Evolutionary conservation across 2,888 invertebrate genomes (phyloP), one percentile per base, ranked within the genome.

Genomic region (Drosophila mimica): DNA sequence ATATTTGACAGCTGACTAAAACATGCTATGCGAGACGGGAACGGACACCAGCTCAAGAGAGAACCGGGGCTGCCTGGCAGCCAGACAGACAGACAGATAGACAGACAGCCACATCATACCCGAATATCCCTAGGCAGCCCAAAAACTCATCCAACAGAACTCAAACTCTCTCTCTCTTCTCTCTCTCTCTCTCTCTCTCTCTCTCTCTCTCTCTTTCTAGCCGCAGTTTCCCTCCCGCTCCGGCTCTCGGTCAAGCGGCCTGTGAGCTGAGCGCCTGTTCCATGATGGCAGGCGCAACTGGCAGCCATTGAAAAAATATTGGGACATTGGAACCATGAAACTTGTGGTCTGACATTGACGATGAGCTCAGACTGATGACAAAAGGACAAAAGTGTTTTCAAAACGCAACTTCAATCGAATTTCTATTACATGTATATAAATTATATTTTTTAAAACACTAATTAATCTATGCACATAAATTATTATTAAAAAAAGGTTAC

Each of bases 1-100:
- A 92, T 84, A 93, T 93, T 93, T 93, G 93, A 93, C 93, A 93
- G 93, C 93, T 93, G 93, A 93, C 93, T 93, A 91, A 92, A 93
- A 92, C 92, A 93, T 90, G 91, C 92, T 91, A 91, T 91, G 90
- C 89, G 91, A 87, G 76, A 74, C 62, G 61, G 80, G 70, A 75
- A 70, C 74, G 75, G 57, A 61, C 70, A 76, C 76, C 79, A 80
- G 83, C 78, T 74, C 61, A 51, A 61, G 43, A 61, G 57, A 69
- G 56, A 53, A 30, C 52, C 69, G 56, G 64, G 63, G 66, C 57
- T 73, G 66, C 59, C 31, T 38, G 66, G 56, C 65, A 51, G 63
- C 56, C 68, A 68, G 70, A 53, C 70, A 62, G 70, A 56, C 66
- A 62, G 63, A 49, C 62, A 65, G 58, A n/a, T 63, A 65, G 56